phyloP scores from a whole-genome alignment of 2,888 invertebrate species.

The Sarcophaga variegata region DNA sequence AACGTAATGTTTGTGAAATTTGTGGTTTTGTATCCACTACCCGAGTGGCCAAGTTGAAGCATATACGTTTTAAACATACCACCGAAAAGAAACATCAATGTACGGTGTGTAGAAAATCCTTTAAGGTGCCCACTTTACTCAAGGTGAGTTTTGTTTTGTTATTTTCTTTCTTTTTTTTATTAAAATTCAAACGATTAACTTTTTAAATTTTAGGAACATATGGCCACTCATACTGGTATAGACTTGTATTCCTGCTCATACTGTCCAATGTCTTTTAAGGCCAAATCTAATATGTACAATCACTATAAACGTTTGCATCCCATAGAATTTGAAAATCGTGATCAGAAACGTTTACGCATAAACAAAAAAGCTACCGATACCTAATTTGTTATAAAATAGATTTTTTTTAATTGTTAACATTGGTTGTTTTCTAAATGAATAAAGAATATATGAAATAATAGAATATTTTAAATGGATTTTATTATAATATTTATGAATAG shows the following conservation, averaged over 20 bases:
- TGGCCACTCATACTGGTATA: constrained; percentile 78
- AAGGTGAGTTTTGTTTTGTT: constrained; percentile 64
- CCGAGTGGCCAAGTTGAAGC: constrained; percentile 46
- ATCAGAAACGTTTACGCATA: not conserved
- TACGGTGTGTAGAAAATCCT: constrained; percentile 61
- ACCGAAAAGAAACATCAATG: constrained; percentile 65
- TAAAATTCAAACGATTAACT: not conserved
- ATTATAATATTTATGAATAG: too few relatives aligned
- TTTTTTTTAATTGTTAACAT: not conserved
- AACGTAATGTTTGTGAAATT: constrained; percentile 60
- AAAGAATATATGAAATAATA: too few relatives aligned
- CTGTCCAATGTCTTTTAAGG: constrained; percentile 79
- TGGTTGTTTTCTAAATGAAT: not conserved
- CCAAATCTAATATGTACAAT: constrained; percentile 66
- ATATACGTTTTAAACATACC: constrained; percentile 66
- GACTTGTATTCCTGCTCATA: constrained; percentile 77
- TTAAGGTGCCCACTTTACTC: constrained; percentile 57
- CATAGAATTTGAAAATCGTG: not conserved
- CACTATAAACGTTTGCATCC: not conserved
- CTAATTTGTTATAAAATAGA: not conserved
- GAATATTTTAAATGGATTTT: too few relatives aligned
- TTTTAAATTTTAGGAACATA: constrained; percentile 76
- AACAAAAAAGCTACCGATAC: not conserved
- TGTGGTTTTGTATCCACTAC: constrained; percentile 66
- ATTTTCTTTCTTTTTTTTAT: not conserved